Evolutionary conservation across 1,140 invertebrate genomes (phyloP).

Genomic region (Neuroterus valhalla): DNA sequence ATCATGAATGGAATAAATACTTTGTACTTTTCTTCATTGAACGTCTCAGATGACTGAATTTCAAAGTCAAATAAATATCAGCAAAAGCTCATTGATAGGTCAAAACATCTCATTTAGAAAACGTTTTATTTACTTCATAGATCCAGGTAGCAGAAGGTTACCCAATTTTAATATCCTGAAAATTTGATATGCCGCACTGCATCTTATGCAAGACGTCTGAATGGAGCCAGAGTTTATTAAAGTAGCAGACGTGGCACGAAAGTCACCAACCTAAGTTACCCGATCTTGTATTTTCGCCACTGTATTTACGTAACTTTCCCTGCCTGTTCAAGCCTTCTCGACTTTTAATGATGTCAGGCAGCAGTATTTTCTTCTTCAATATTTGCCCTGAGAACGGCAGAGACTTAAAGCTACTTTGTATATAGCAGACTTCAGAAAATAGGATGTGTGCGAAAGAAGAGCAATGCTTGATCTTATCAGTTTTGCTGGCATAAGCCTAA

Average conservation of each 20-base stretch:
- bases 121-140: neutral
- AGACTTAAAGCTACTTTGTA: too few species aligned
- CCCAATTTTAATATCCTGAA: conserved; percentile 48
- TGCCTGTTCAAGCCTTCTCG: conserved; percentile 28
- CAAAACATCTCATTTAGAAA: neutral
- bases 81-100: conserved; percentile 1
- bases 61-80: neutral
- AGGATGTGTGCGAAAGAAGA: too few species aligned
- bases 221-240: conserved; percentile 45
- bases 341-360: neutral
- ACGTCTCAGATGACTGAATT: too few species aligned
- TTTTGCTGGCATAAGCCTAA: too few species aligned
- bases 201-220: conserved; percentile 19
- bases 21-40: too few species aligned
- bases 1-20: too few species aligned
- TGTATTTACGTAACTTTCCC: conserved; percentile 35
- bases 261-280: conserved; percentile 38
- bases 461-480: too few species aligned
- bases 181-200: conserved; percentile 42
- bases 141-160: conserved; percentile 29
- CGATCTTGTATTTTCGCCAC: conserved; percentile 40
- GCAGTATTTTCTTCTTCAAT: too few species aligned
- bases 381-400: too few species aligned
- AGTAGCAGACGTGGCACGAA: conserved; percentile 37
- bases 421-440: too few species aligned